Base-by-base conservation (phyloP, 2,797 vertebrate species). In the Gymnoscopelus microlampas region DNA sequence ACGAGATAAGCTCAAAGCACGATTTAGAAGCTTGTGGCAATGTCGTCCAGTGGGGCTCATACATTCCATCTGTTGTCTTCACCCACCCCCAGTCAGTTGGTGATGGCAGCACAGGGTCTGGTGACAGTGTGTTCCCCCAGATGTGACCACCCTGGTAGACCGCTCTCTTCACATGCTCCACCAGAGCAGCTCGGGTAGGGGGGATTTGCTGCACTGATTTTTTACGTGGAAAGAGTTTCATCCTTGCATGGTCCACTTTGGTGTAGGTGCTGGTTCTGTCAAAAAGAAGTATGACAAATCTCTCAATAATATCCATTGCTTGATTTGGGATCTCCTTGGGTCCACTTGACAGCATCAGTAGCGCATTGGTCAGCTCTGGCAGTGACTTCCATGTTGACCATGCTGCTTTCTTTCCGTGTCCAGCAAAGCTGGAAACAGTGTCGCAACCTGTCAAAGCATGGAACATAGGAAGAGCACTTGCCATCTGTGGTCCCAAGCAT, bases 391-490 rank as follows among this genome's bases (percentile, higher is more conserved):
- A 71, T 56, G 60, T 63, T 56, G 56, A 19, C 70, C 54, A 73
- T 51, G 63, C 70, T 60, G 63, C 14, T 19, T 19, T 62, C 35
- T 66, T 72, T 10, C 54, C 54, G 26, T 73, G 47, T 10, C 70
- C 63, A 60, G 35, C 58, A 61, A 62, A 67, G 48, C 49, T 48
- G 1, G 60, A 68, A 49, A 58, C 72, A 50, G 72, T 56, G 66
- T 74, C 39, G 15, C 66, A 74, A 9, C 72, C 66, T 6, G 29
- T 74, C 26, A 74, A 15, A 14, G 59, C 71, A 63, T 68, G 71
- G 2, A 74, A 63, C 53, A 74, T 49, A 26, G 70, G 70, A 19
- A 53, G 55, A 9, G 62, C 53, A 35, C 11, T 4, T 32, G 53
- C 11, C 53, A 5, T 71, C 23, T 73, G 56, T 39, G 62, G 70